A percentile compares a stretch with the other conserved stretches of the same genome.
Evolutionary conservation across 2,113 vertebrate genomes (phyloP).

Genomic region (Ursus arctos): DNA sequence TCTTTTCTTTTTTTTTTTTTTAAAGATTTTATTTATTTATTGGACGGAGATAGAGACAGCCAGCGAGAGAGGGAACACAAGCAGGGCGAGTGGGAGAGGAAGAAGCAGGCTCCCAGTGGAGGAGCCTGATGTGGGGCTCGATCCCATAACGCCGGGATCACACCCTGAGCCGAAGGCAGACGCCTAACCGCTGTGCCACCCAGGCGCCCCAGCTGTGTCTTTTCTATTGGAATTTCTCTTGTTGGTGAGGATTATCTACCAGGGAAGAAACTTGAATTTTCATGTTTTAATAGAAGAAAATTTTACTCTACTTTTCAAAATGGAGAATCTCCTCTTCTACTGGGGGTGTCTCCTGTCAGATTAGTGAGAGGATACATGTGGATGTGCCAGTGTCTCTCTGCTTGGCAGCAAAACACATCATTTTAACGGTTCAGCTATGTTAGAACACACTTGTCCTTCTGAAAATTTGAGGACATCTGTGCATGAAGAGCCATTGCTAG

Average conservation of each 20-base stretch:
- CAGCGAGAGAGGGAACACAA: too few species aligned
- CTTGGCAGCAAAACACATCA: background rate
- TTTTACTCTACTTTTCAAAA: background rate
- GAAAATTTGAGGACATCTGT: background rate
- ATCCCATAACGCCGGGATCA: too few species aligned
- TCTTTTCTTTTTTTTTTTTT: too few species aligned
- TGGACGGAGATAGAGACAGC: too few species aligned
- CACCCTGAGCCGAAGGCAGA: too few species aligned
- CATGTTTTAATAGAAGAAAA: background rate
- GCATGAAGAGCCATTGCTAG: background rate
- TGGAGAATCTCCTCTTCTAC: background rate
- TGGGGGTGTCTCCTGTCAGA: background rate
- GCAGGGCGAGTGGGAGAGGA: too few species aligned
- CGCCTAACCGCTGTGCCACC: too few species aligned
- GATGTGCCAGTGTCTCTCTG: background rate
- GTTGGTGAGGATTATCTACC: background rate
- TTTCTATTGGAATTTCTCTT: background rate
- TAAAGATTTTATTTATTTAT: too few species aligned
- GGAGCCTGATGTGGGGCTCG: too few species aligned
- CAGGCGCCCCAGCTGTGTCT: background rate
- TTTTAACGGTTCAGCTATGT: too few species aligned
- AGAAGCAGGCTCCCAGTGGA: too few species aligned
- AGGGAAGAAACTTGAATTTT: background rate
- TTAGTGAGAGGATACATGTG: rapidly evolving
- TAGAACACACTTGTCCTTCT: background rate